Conservation (phyloP, 2,888 invertebrate genomes). For the Drosophila paranaensis region DNA sequence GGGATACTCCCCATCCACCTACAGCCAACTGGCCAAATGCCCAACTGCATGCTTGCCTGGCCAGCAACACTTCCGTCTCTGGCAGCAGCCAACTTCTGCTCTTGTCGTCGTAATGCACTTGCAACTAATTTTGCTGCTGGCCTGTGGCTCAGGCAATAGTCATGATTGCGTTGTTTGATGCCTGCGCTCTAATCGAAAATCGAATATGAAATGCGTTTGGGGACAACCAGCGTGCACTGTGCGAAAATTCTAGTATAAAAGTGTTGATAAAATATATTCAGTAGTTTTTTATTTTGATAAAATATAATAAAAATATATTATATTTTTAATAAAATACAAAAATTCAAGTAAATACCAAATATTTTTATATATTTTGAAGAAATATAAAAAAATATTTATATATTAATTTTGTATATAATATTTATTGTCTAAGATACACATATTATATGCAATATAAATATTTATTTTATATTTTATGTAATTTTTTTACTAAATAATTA, state of each 20-base stretch:
- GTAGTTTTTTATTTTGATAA: too few relatives aligned
- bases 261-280: neutral
- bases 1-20: neutral
- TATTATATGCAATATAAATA: too few relatives aligned
- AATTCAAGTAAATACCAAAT: too few relatives aligned
- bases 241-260: neutral
- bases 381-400: too few relatives aligned
- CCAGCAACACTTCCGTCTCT: slow-evolving; percentile 59
- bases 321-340: too few relatives aligned
- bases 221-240: neutral
- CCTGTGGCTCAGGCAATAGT: slow-evolving; percentile 19
- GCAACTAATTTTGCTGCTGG: slow-evolving; percentile 11
- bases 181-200: slow-evolving; percentile 37
- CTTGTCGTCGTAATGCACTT: slow-evolving; percentile 12
- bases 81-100: slow-evolving; percentile 21
- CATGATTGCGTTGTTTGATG: slow-evolving; percentile 29
- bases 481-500: neutral
- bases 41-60: slow-evolving; percentile 45
- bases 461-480: neutral
- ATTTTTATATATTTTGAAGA: too few relatives aligned
- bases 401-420: too few relatives aligned
- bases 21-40: neutral
- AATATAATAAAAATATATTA: too few relatives aligned
- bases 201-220: slow-evolving; percentile 48
- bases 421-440: too few relatives aligned